Evolutionary conservation across 2,797 vertebrate genomes (phyloP), one percentile per base, ranked within the genome.

Genomic region (Cichlasoma orientale): DNA sequence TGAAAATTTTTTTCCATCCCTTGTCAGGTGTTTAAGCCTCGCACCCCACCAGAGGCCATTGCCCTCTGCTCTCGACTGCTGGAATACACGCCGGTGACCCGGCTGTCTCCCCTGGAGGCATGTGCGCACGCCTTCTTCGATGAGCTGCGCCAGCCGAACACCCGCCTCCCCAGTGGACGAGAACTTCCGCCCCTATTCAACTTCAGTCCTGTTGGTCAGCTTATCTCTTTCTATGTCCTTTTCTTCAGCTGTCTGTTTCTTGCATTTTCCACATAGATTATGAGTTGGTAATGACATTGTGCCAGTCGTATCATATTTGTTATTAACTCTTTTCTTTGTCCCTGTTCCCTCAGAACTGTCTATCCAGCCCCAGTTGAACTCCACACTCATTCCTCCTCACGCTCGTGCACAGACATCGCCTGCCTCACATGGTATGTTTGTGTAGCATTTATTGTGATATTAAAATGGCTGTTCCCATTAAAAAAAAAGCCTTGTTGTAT

Each of bases 101-200:
- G 97, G 83, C 97, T 97, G 77, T 98, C 97, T 56, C 97, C 97
- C 0, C 94, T 98, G 57, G 97, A 98, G 91, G 97, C 97, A 36
- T 98, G 97, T 7, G 96, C 97, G 41, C 97, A 98, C 72, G 94
- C 96, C 78, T 98, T 98, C 95, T 98, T 98, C 1, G 96, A 98
- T 1, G 97, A 98, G 91, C 95, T 98, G 59, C 96, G 97, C 57
- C 95, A 96, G 86, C 96, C 96, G 8, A 96, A 94, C 85, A 95
- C 97, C 75, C 97, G 97, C 75, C 95, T 98, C 82, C 97, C 97
- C 88, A 98, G 96, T 27, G 97, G 97, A 41, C 95, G 97, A 84
- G 96, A 97, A 54, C 95, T 98, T 86, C 97, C 97, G 29, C 95
- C 96, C 1, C 97, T 98, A 89, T 98, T 98, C 96, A 98, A 97